Percentiles rank a stretch among this genome's conserved stretches.
Conservation (phyloP, 2,797 vertebrate genomes). For the Poecilia velifera region DNA sequence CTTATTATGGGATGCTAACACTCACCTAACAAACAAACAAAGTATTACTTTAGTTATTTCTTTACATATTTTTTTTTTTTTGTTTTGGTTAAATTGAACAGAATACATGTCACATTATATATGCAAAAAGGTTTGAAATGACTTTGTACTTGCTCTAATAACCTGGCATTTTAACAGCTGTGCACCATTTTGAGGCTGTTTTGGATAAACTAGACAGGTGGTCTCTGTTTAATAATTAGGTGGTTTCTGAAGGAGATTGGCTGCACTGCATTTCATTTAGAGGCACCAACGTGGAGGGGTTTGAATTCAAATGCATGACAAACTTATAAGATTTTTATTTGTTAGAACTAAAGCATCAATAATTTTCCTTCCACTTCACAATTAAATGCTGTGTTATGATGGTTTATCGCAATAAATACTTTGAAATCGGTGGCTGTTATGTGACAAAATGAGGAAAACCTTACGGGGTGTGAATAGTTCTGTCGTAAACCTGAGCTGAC, state of each 20-base stretch:
- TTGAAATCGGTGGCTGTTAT: neutral
- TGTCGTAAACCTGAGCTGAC: constrained; percentile 43
- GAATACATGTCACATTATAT: neutral
- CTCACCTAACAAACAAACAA: no score
- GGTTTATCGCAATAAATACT: neutral
- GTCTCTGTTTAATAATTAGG: neutral
- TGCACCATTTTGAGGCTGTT: neutral
- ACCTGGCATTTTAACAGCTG: neutral
- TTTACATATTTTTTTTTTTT: neutral
- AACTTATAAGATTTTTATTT: neutral
- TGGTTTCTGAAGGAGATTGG: neutral
- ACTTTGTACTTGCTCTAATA: neutral
- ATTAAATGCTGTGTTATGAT: neutral
- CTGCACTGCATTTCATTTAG: neutral
- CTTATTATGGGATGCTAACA: neutral
- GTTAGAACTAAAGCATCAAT: neutral
- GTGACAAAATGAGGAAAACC: neutral
- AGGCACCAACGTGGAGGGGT: neutral
- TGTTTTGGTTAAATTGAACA: neutral
- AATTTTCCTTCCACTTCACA: neutral
- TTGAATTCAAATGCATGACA: neutral
- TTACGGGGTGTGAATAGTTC: neutral
- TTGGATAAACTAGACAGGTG: neutral
- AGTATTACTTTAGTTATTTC: neutral
- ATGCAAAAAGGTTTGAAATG: neutral